phyloP scores from a whole-genome alignment of 2,888 invertebrate genomes.

The Eueremaeus valkanovi region DNA sequence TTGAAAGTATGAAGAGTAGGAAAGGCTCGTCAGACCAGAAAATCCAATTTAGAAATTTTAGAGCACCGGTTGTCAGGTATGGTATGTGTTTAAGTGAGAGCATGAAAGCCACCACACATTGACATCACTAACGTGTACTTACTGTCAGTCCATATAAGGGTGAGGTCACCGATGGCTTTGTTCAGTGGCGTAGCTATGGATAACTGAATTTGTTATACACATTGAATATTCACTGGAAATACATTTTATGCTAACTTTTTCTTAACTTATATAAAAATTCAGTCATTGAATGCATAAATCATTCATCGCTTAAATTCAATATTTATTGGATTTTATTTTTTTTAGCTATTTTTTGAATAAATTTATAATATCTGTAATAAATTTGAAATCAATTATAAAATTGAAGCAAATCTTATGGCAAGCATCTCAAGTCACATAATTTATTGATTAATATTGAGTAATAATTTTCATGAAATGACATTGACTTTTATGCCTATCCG shows the following conservation, averaged over 20 bases:
- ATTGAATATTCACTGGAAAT: constrained; percentile 2
- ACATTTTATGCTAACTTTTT: neutral
- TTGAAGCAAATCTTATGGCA: neutral
- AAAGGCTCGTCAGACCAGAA: constrained; percentile 21
- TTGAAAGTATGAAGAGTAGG: neutral
- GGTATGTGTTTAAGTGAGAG: neutral
- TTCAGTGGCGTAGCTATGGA: neutral
- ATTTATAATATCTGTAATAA: neutral
- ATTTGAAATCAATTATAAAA: neutral
- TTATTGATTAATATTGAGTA: no score
- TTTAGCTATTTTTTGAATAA: neutral
- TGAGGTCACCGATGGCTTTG: constrained; percentile 6
- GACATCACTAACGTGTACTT: constrained; percentile 27
- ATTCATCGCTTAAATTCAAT: neutral
- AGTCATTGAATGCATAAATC: neutral
- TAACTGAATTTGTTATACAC: neutral
- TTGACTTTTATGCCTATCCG: neutral
- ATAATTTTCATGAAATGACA: no score
- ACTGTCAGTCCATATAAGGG: constrained; percentile 18
- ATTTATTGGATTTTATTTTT: no score
- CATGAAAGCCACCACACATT: constrained; percentile 19
- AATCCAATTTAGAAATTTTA: constrained; percentile 28
- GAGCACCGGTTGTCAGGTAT: constrained; percentile 20
- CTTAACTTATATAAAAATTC: neutral
- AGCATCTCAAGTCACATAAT: no score